Conservation (phyloP, 2,797 vertebrate genomes). For the Pangasius mekongensis region DNA sequence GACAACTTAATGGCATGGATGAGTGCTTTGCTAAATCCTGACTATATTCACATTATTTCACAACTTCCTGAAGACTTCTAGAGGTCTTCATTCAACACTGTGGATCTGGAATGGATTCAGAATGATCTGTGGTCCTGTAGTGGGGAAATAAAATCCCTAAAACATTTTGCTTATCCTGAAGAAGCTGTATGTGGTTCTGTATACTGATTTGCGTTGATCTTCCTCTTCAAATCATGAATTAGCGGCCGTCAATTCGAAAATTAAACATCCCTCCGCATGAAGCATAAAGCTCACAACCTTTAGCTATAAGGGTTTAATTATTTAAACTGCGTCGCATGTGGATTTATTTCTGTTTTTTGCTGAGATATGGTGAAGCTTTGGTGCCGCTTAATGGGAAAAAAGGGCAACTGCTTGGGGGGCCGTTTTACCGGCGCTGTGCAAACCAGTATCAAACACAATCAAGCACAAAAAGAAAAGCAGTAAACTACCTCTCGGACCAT, state of each 20-base stretch:
- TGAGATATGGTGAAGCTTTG: slow-evolving; percentile 76
- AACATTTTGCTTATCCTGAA: neutral
- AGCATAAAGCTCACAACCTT: neutral
- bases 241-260: neutral
- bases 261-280: neutral
- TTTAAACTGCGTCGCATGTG: slow-evolving; percentile 9
- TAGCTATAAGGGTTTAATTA: neutral
- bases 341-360: slow-evolving; percentile 35
- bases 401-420: slow-evolving; percentile 80
- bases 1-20: neutral
- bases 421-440: slow-evolving; percentile 1
- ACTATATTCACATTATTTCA: neutral
- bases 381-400: slow-evolving; percentile 92
- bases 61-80: neutral
- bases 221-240: neutral
- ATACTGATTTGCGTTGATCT: neutral
- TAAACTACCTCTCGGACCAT: neutral
- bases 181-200: neutral
- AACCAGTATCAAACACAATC: neutral
- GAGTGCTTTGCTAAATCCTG: neutral
- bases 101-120: neutral
- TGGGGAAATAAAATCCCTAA: neutral
- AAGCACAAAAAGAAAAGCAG: neutral
- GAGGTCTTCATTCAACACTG: neutral
- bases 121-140: neutral